Percentiles rank a stretch among this genome's conserved stretches.
These are phyloP conservation scores for Augochlorella aurata DNA, from an alignment of 2,888 invertebrate genomes.

Conservation along the genomic window DNA sequence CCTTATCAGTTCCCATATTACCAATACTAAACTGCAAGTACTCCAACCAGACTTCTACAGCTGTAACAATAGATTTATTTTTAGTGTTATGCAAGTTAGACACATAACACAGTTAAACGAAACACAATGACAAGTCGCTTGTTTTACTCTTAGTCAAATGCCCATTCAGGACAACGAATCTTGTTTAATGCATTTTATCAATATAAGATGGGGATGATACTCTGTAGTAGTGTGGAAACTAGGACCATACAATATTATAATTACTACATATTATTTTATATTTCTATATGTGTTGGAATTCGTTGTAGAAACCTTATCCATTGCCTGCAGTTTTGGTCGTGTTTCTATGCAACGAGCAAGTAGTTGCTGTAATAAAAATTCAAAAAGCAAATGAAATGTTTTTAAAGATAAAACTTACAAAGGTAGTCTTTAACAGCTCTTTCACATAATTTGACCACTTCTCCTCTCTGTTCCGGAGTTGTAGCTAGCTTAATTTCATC, in stretches of 20 bases:
- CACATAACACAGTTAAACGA: neutral
- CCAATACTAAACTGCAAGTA: slow-evolving; percentile 84
- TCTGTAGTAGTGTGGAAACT: too few species aligned
- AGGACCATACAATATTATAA: too few species aligned
- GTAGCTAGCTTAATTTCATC: slow-evolving; percentile 86
- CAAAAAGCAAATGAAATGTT: neutral
- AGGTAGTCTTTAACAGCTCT: slow-evolving; percentile 88
- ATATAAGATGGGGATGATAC: too few species aligned
- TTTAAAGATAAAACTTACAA: slow-evolving; percentile 82
- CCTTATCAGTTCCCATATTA: slow-evolving; percentile 79
- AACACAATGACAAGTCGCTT: too few species aligned
- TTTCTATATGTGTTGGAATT: too few species aligned
- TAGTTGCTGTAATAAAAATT: neutral
- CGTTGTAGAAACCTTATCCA: too few species aligned
- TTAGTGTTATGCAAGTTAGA: neutral
- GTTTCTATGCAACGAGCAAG: too few species aligned
- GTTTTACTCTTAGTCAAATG: too few species aligned
- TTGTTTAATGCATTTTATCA: too few species aligned
- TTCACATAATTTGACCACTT: slow-evolving; percentile 85
- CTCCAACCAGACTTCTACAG: slow-evolving; percentile 85
- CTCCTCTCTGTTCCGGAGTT: slow-evolving; percentile 83
- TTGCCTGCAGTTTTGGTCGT: too few species aligned
- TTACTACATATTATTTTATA: too few species aligned
- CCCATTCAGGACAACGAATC: too few species aligned
- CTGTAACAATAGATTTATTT: slow-evolving; percentile 75